Percentiles rank a stretch among this genome's conserved stretches.
Evolutionary conservation across 2,888 invertebrate species (phyloP).

Genomic region (Ceriagrion tenellum): DNA sequence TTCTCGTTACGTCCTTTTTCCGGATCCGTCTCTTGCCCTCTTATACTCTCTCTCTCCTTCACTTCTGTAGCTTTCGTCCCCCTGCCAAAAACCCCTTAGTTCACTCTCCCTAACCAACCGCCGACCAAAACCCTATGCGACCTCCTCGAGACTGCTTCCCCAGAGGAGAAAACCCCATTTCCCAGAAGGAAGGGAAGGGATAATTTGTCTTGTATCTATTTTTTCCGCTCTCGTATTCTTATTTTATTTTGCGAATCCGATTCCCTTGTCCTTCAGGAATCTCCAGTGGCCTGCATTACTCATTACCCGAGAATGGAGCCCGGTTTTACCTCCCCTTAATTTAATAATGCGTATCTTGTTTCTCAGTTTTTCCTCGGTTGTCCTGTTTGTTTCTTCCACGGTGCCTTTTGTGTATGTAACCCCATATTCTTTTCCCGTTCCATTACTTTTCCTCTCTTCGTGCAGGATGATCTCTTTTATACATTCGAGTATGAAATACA

Average conservation of each 20-base stretch:
- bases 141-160: neutral
- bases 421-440: neutral
- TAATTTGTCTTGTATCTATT: slow-evolving; percentile 57
- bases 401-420: neutral
- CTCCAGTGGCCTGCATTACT: slow-evolving; percentile 43
- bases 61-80: neutral
- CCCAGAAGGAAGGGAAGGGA: neutral
- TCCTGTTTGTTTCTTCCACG: neutral
- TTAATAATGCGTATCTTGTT: slow-evolving; percentile 38
- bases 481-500: too few relatives aligned
- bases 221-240: neutral
- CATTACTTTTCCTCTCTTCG: neutral
- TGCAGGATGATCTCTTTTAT: too few relatives aligned
- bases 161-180: neutral
- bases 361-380: neutral
- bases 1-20: slow-evolving; percentile 43
- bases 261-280: neutral
- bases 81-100: neutral
- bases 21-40: neutral
- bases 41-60: neutral
- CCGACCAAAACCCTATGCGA: neutral
- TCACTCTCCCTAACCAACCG: too few relatives aligned
- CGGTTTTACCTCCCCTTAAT: neutral
- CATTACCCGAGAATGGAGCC: neutral
- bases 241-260: neutral